phyloP scores from a whole-genome alignment of 1,140 invertebrate species.

The Drosophila pruinosa region DNA sequence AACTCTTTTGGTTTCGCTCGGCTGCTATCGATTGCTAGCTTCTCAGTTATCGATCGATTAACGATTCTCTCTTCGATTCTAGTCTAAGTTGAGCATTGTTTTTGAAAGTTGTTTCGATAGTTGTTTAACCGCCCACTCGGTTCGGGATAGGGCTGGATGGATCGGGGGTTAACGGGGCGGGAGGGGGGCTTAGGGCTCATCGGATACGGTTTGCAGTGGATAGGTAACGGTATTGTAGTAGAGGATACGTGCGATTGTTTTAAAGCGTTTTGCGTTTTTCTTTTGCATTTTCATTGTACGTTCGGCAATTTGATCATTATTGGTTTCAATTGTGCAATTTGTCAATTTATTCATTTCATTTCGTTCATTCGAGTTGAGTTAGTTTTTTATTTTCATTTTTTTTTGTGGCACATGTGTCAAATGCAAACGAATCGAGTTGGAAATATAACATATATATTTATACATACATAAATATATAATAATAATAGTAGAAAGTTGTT shows the following conservation, averaged over 20 bases:
- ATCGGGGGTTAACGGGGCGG: slow-evolving; percentile 1
- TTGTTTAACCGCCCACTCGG: slow-evolving; percentile 64
- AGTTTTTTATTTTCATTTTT: slow-evolving; percentile 36
- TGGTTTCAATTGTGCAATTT: slow-evolving; percentile 42
- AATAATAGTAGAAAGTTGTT: slow-evolving; percentile 63
- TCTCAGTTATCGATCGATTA: slow-evolving; percentile 23
- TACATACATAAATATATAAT: slow-evolving; percentile 67
- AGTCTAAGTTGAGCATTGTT: slow-evolving; percentile 49
- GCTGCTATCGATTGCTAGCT: too few relatives aligned
- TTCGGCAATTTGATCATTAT: slow-evolving; percentile 51
- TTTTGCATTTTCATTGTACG: slow-evolving; percentile 81
- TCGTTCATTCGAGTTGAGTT: slow-evolving; percentile 21
- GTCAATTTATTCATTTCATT: slow-evolving; percentile 40
- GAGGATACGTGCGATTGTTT: slow-evolving; percentile 83
- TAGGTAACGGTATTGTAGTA: slow-evolving; percentile 82
- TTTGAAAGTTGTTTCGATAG: slow-evolving; percentile 69
- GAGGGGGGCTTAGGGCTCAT: slow-evolving; percentile 67
- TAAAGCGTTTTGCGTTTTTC: slow-evolving; percentile 83
- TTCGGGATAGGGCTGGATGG: slow-evolving; percentile 37
- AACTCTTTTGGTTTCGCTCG: slow-evolving; percentile 19
- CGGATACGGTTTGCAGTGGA: slow-evolving; percentile 77
- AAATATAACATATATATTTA: slow-evolving; percentile 62
- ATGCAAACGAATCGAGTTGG: slow-evolving; percentile 76
- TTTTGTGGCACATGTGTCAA: slow-evolving; percentile 64
- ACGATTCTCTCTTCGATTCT: slow-evolving; percentile 9